These are phyloP conservation scores for Microctonus hyperodae DNA, from an alignment of 2,888 invertebrate genomes.

Conservation along the genomic window DNA sequence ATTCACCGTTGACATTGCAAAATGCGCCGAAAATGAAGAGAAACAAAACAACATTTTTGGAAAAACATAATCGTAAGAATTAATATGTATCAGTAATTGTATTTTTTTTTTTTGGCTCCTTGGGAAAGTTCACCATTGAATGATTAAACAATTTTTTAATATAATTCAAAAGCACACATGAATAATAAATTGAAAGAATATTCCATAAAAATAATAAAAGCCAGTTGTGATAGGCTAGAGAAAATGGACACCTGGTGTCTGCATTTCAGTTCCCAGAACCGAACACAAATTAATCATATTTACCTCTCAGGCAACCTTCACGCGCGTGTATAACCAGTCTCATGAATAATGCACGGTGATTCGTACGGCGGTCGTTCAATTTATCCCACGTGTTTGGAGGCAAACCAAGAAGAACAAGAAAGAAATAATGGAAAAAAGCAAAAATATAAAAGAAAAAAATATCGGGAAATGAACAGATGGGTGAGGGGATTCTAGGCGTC, in stretches of 20 bases:
- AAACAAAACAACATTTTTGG: no score
- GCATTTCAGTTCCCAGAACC: slow-evolving; percentile 16
- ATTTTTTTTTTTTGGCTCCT: no score
- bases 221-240: neutral
- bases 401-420: slow-evolving; percentile 23
- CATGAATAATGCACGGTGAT: slow-evolving; percentile 51
- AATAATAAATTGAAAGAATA: no score
- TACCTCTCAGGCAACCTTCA: slow-evolving; percentile 34
- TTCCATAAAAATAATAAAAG: neutral
- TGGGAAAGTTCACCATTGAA: no score
- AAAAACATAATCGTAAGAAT: neutral
- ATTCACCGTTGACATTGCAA: neutral
- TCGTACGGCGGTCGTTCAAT: slow-evolving; percentile 45
- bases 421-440: neutral
- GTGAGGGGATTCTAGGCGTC: slow-evolving; percentile 16
- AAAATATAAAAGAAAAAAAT: slow-evolving; percentile 9
- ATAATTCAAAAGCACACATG: no score
- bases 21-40: no score
- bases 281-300: slow-evolving; percentile 49
- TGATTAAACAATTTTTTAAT: no score
- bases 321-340: slow-evolving; percentile 25
- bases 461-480: slow-evolving; percentile 20
- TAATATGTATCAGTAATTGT: no score
- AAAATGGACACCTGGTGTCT: neutral
- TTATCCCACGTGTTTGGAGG: slow-evolving; percentile 43